These are phyloP conservation scores for Camarhynchus parvulus DNA, from an alignment of 2,113 vertebrate species.

Conservation along the genomic window DNA sequence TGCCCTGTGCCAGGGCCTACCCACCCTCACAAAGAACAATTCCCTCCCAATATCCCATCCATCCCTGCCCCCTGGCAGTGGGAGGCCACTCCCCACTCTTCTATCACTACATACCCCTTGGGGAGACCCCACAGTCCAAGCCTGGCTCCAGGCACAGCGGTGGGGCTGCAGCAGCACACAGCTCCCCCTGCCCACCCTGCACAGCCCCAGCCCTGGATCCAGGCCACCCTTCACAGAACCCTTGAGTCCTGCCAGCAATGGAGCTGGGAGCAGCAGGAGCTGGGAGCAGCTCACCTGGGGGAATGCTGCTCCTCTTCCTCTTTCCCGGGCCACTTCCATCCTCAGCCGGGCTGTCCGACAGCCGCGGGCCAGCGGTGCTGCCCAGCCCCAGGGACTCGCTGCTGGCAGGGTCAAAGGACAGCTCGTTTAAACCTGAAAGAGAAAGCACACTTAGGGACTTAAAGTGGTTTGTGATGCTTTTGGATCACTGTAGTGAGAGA, in stretches of 20 bases:
- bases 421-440: conserved; percentile 84
- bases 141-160: accelerated
- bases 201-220: too few relatives aligned
- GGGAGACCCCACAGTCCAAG: neutral
- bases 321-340: conserved; percentile 82
- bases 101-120: accelerated
- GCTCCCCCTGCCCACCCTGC: neutral
- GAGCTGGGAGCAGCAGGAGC: neutral
- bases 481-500: neutral
- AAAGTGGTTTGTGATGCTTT: neutral
- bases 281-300: conserved; percentile 78
- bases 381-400: conserved; percentile 83
- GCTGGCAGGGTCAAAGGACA: conserved; percentile 85
- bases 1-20: neutral
- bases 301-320: conserved; percentile 83
- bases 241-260: neutral
- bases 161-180: neutral
- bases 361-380: conserved; percentile 71
- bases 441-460: conserved; percentile 22
- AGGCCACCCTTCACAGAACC: accelerated
- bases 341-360: conserved; percentile 79
- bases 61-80: neutral
- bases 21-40: neutral
- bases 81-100: neutral
- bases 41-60: neutral